Evolutionary conservation across 2,888 invertebrate genomes (phyloP), one percentile per base, ranked within the genome.

Genomic region (Thecophora atra): DNA sequence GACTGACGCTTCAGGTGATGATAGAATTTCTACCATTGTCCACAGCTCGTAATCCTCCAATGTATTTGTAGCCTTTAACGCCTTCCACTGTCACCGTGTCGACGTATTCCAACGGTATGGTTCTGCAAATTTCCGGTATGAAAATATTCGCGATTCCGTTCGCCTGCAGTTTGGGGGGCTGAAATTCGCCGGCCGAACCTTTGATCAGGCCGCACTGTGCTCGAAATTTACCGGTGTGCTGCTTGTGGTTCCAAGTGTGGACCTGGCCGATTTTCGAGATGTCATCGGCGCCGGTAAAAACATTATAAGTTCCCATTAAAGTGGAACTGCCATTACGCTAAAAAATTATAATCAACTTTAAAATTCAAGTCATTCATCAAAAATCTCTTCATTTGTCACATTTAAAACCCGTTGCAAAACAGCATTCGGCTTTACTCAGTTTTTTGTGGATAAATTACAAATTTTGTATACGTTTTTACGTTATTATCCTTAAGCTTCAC

Each of bases 121-220:
- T 89, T 74, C 94, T 90, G 86, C 95, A 95, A 75, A 95, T 87
- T 81, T 95, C 95, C 0, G 93, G 88, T 62, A 91, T 88, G 84
- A 94, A 94, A 80, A 94, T 88, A 24, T 86, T 83, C n/a, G 93
- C 87, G 6, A 86, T 81, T 24, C 87, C 87, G 3, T 89, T 88
- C 77, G 89, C 90, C 0, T 87, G 87, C 76, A 91, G 85, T 74
- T 90, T 87, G 0, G 91, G 91, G 0, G 91, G 90, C 82, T 92
- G 92, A 81, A 95, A 91, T 86, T 95, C 95, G 0, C 95, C 95
- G 0, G 91, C 91, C 42, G 94, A 93, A 17, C 94, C 94, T 65
- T 88, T 87, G 0, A 95, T 86, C 81, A 82, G 79, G 21, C 89
- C 89, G 82, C 93, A 93, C 1, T 88, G 82, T 0, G 87, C 73